These are phyloP conservation scores for Pemphredon lugubris DNA, from an alignment of 2,888 invertebrate species.

Conservation along the genomic window DNA sequence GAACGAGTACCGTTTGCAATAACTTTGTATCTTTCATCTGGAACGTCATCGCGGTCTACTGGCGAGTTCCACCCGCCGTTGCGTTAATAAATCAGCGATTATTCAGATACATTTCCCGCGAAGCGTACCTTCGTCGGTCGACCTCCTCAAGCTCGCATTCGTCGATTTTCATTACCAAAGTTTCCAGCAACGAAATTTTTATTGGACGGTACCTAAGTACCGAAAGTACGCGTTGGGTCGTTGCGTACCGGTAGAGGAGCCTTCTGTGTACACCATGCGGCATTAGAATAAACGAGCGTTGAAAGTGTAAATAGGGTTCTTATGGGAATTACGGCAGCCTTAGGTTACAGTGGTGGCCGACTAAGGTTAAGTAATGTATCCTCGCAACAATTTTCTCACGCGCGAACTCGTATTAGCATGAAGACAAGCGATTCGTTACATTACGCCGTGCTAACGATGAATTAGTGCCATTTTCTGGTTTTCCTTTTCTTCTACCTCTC, in stretches of 20 bases:
- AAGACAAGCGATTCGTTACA: conserved; percentile 36
- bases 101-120: too few species aligned
- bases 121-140: too few species aligned
- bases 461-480: conserved; percentile 13
- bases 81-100: too few species aligned
- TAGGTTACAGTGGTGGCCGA: conserved; percentile 33
- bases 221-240: conserved; percentile 15
- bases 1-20: too few species aligned
- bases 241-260: conserved; percentile 4
- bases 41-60: too few species aligned
- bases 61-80: too few species aligned
- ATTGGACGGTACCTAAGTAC: conserved; percentile 20
- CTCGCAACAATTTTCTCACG: conserved; percentile 44
- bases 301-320: conserved; percentile 60
- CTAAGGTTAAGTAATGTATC: conserved; percentile 55
- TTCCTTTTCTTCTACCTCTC: too few species aligned
- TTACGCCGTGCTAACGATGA: conserved; percentile 23
- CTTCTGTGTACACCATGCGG: neutral
- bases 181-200: conserved; percentile 33
- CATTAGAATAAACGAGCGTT: conserved; percentile 61
- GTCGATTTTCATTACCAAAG: conserved; percentile 48
- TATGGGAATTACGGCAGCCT: conserved; percentile 55
- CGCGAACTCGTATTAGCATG: conserved; percentile 29
- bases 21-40: too few species aligned
- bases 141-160: too few species aligned